Evolutionary conservation across 2,888 invertebrate genomes (phyloP).

Genomic region (Volucella zonaria): DNA sequence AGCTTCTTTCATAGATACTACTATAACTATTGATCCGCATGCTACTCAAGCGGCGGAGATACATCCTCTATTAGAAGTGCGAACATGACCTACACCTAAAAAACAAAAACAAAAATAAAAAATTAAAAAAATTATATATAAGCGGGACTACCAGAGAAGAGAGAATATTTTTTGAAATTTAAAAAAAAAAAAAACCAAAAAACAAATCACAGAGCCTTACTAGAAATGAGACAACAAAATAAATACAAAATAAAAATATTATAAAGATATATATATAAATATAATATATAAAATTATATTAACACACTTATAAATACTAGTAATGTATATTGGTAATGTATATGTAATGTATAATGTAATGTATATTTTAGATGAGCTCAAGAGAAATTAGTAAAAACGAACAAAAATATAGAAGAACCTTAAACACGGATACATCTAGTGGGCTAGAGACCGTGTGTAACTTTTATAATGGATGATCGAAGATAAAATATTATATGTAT

Average conservation of each 20-base stretch:
- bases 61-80: conserved; percentile 62
- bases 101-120: conserved; percentile 9
- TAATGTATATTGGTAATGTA: background rate
- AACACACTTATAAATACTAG: conserved; percentile 52
- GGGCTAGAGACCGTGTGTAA: conserved; percentile 39
- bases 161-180: conserved; percentile 61
- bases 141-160: conserved; percentile 19
- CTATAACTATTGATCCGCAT: conserved; percentile 47
- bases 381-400: conserved; percentile 5
- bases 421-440: conserved; percentile 7
- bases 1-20: conserved; percentile 65
- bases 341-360: conserved; percentile 53
- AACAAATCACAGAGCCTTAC: conserved; percentile 75
- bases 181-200: conserved; percentile 53
- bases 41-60: conserved; percentile 45
- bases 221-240: conserved; percentile 67
- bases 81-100: conserved; percentile 53
- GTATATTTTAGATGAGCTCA: conserved; percentile 69
- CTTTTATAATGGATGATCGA: conserved; percentile 53
- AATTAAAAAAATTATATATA: conserved; percentile 5
- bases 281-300: conserved; percentile 39
- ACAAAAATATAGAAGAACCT: conserved; percentile 12
- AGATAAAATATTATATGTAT: conserved; percentile 31
- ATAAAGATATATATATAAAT: conserved; percentile 24
- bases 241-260: conserved; percentile 28